Base-by-base conservation (phyloP, 2,113 vertebrate species). In the Neofelis nebulosa region DNA sequence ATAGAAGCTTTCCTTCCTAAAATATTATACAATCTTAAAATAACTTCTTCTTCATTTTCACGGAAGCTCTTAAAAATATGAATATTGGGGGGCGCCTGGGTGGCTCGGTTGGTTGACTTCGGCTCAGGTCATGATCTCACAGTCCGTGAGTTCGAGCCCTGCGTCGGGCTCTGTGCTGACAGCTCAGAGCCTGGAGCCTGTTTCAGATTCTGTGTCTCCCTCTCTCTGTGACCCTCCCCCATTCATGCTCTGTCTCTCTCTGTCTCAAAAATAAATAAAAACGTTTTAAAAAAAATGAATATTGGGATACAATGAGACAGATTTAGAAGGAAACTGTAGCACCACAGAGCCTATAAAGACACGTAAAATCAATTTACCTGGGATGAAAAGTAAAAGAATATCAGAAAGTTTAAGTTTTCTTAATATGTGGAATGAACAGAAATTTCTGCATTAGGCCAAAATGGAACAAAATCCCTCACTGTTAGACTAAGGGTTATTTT, bases 1-100 rank as follows among this genome's bases (percentile, higher is more conserved):
- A 76, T 15, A 7, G 25, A 27, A 45, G 73, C 25, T 76, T 76
- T 76, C 38, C 73, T 45, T 76, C 73, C 41, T 16, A 93, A 85
- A 95, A 85, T 76, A 93, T 1, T 76, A 71, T 86, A 91, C 19
- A 83, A 71, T 82, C 31, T 90, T 89, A 82, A 85, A 91, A 82
- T 14, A 94, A 25, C 7, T 41, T 73, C 18, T 61, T 63, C 14
- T 55, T 16, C 50, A n/a, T 29, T 84, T 85, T n/a, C 27, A 79
- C 80, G 68, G 66, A 91, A 50, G 31, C 52, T 68, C 50, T 69
- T 61, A 89, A 89, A 89, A 89, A 66, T 79, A 93, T 66, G 33
- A 94, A 88, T 61, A 8, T 18, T 79, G 85, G 12, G 31, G 38
- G 38, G 38, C 38, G 4, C 38, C 38, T 38, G 38, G 38, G 38